A percentile compares a stretch with the other conserved stretches of the same genome.
Evolutionary conservation across 2,113 vertebrate species (phyloP).

Genomic region (Mus spicilegus): DNA sequence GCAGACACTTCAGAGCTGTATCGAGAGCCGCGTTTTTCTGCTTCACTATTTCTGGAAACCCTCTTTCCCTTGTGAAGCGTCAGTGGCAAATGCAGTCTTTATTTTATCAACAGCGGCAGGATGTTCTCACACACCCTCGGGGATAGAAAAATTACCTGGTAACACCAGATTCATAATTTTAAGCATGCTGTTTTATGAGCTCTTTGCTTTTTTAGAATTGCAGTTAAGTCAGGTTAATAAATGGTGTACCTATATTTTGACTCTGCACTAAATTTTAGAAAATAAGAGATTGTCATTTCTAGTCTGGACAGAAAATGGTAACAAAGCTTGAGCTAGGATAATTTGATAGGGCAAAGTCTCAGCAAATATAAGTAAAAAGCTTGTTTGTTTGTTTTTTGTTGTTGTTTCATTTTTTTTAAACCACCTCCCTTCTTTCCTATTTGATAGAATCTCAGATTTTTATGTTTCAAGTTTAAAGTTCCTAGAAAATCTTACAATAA

Average conservation of each 20-base stretch:
- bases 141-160: not conserved
- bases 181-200: not conserved
- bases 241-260: not conserved
- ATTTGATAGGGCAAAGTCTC: not conserved
- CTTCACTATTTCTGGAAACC: slow-evolving; percentile 39
- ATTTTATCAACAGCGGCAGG: slow-evolving; percentile 20
- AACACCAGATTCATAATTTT: not conserved
- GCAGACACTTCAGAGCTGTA: slow-evolving; percentile 19
- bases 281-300: not conserved
- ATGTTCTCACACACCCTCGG: not conserved
- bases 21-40: not conserved
- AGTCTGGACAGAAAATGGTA: not conserved
- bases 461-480: slow-evolving; percentile 41
- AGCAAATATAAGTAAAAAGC: slow-evolving; percentile 37
- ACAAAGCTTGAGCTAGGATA: not conserved
- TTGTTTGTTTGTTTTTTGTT: not conserved
- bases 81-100: not conserved
- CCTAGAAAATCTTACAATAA: slow-evolving; percentile 37
- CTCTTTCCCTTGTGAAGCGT: slow-evolving; percentile 24
- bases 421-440: not conserved
- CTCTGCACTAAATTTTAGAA: slow-evolving; percentile 17
- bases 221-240: not conserved
- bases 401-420: not conserved
- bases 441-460: slow-evolving; percentile 36
- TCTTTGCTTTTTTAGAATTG: not conserved